These are phyloP conservation scores for Melanotaenia boesemani DNA, from an alignment of 2,797 vertebrate genomes.

Conservation along the genomic window DNA sequence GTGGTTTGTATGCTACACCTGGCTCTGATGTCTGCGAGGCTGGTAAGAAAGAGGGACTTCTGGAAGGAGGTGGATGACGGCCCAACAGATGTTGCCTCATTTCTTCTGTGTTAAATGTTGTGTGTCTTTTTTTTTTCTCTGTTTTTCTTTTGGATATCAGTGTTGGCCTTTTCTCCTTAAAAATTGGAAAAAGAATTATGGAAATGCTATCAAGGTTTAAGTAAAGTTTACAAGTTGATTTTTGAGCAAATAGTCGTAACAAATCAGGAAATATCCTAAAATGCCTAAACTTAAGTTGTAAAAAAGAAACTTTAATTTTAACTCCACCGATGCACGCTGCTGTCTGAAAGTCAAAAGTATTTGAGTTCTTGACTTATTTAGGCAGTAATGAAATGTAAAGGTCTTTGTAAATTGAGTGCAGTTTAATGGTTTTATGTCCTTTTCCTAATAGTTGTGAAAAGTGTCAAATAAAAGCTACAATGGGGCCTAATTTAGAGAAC, in stretches of 20 bases:
- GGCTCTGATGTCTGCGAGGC: constrained; percentile 58
- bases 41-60: constrained; percentile 82
- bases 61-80: constrained; percentile 64
- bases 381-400: constrained; percentile 18
- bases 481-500: background rate
- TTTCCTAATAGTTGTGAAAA: constrained; percentile 10
- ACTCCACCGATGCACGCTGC: constrained; percentile 5
- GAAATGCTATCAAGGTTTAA: constrained; percentile 25
- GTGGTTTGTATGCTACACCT: constrained; percentile 83
- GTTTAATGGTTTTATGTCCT: constrained; percentile 20
- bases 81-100: constrained; percentile 43
- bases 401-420: background rate
- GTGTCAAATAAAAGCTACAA: background rate
- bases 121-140: background rate
- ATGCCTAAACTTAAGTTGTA: background rate
- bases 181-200: constrained; percentile 17
- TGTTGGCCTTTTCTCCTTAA: constrained; percentile 31
- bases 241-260: constrained; percentile 15
- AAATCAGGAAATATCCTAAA: constrained; percentile 22
- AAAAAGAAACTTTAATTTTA: constrained; percentile 1
- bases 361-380: constrained; percentile 5
- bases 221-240: constrained; percentile 2
- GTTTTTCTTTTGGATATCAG: constrained; percentile 23
- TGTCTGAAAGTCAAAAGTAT: constrained; percentile 30
- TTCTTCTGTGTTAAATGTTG: constrained; percentile 24